Percentiles rank a stretch among this genome's conserved stretches.
These are phyloP conservation scores for Bombus impatiens DNA, from an alignment of 1,140 invertebrate species.

Conservation along the genomic window DNA sequence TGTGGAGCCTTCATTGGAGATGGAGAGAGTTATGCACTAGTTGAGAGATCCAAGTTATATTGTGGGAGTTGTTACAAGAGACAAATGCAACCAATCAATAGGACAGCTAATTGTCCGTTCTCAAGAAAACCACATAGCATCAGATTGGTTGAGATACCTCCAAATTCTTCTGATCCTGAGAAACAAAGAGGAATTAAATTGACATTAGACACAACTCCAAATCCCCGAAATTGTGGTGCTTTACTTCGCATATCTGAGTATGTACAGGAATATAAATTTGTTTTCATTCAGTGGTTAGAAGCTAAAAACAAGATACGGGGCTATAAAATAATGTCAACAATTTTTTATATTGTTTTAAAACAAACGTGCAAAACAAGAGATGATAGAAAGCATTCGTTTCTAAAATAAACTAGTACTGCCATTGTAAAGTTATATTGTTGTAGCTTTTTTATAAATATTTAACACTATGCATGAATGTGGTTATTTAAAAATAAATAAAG, in stretches of 20 bases:
- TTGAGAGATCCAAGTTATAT: constrained; percentile 94
- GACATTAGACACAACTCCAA: constrained; percentile 82
- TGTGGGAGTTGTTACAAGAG: constrained; percentile 84
- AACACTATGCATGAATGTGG: constrained; percentile 60
- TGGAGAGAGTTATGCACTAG: constrained; percentile 94
- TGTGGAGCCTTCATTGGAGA: constrained; percentile 95
- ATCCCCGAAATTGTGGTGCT: constrained; percentile 80
- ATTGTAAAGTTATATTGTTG: constrained; percentile 24
- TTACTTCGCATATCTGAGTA: constrained; percentile 85
- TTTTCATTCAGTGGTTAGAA: neutral
- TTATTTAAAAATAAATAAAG: constrained; percentile 64
- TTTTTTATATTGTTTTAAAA: constrained; percentile 1
- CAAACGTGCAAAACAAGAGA: constrained; percentile 23
- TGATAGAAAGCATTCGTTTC: neutral
- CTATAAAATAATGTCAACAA: neutral
- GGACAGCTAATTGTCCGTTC: constrained; percentile 83
- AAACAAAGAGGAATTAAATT: constrained; percentile 84
- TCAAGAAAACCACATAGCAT: constrained; percentile 89
- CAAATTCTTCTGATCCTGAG: constrained; percentile 80
- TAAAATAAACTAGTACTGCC: neutral
- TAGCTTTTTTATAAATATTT: constrained; percentile 57
- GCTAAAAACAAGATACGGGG: neutral
- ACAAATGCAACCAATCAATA: constrained; percentile 84
- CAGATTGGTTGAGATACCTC: constrained; percentile 89
- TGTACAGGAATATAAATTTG: constrained; percentile 69